Base-by-base conservation (phyloP, 1,140 invertebrate species). In the Pantala flavescens region DNA sequence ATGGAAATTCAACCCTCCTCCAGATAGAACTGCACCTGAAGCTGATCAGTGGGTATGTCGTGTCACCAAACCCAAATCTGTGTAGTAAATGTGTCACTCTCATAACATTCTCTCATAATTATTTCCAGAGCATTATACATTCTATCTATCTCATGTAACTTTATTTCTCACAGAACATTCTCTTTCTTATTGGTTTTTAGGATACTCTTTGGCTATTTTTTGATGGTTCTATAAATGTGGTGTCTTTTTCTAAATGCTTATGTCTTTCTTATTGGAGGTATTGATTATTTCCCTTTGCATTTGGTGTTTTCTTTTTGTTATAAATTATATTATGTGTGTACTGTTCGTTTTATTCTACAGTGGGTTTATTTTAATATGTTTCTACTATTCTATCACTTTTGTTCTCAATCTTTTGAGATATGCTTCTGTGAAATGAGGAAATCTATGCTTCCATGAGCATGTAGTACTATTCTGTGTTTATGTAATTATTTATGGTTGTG, bases 41-140 rank as follows among this genome's bases (percentile, higher is more conserved):
- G 79, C 79, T 28, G 78, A 80, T 73, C 72, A 79, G 75, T 80
- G 79, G 79, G 79, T 80, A 80, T 74, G 79, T 80, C 76, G 24
- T 55, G 14, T 63, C 49, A 63, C n/a, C 16, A 63, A 19, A 63
- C 3, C 28, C 9, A 12, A 63, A 63, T 63, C 16, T 63, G 49
- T 36, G 28, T 36, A 36, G 3, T 63, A 1, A 16, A 63, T 63
- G 49, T 63, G 49, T 21, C 49, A 63, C n/a, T 21, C 12, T 63
- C n/a, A 63, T 63, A 63, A 63, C 49, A 63, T 5, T 63, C 12
- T 63, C 14, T 63, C n/a, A 63, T 63, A 36, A 36, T 36, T 36
- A 36, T 9, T 36, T 36, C 28, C 28, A 36, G 28, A 36, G 28
- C n/a, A 70, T 70, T 70, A 21, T 70, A n/a, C 63, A 70, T 23